Conservation (phyloP, 2,888 invertebrate species). For the Chalcis sispes region DNA sequence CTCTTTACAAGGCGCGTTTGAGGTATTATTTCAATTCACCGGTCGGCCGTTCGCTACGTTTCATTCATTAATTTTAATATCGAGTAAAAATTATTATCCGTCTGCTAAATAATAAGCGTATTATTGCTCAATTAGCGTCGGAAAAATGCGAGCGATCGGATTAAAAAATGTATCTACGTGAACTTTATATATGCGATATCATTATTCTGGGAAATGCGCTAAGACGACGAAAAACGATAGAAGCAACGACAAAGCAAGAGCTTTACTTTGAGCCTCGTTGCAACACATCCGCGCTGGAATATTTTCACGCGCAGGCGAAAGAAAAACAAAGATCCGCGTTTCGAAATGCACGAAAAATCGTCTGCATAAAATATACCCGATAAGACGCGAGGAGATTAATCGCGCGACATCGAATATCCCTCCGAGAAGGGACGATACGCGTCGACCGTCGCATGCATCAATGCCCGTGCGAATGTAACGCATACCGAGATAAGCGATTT, state of each 20-base stretch:
- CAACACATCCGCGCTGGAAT: not conserved
- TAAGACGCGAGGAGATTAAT: not conserved
- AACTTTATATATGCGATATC: too few relatives aligned
- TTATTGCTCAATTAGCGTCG: too few relatives aligned
- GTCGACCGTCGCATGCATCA: not conserved
- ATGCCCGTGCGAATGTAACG: too few relatives aligned
- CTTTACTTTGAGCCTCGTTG: not conserved
- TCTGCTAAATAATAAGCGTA: too few relatives aligned
- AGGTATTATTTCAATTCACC: not conserved
- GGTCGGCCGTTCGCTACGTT: too few relatives aligned
- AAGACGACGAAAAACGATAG: too few relatives aligned
- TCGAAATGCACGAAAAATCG: conserved; percentile 27
- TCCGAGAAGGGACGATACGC: not conserved
- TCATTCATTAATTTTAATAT: too few relatives aligned
- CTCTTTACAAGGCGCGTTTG: not conserved
- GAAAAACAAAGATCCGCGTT: not conserved
- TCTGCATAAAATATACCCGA: not conserved
- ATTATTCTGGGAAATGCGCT: too few relatives aligned
- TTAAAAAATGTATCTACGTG: too few relatives aligned
- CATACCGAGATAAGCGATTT: conserved; percentile 20
- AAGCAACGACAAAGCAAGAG: not conserved
- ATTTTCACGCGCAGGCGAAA: not conserved
- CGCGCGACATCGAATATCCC: too few relatives aligned
- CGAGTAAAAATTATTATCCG: too few relatives aligned
- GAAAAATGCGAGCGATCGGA: too few relatives aligned